Base-by-base conservation (phyloP, 64 coral and sea anemone species). In the Porites lutea region DNA sequence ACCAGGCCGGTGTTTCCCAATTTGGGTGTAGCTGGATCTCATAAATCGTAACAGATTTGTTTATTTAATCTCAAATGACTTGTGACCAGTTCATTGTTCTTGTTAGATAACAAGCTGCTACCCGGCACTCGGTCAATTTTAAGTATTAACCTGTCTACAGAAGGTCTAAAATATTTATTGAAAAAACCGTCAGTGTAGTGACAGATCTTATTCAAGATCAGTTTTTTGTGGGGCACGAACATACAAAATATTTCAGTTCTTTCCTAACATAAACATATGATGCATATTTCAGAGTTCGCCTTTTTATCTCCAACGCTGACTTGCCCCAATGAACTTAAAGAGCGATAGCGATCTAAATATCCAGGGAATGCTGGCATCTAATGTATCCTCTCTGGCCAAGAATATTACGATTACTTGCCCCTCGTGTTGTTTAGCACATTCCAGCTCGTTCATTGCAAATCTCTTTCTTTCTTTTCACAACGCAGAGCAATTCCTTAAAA, bases 41-140 rank as follows among this genome's bases (percentile, higher is more conserved):
- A 63, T 84, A 68, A 84, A 84, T 84, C 61, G 81, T 68, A 84
- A 84, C 81, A 67, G 64, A 84, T 84, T 84, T 84, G 81, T 84
- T 84, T 84, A 68, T 52, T 84, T 84, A 51, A 84, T 84, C 64
- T 84, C 81, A 15, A 49, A 69, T 84, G 61, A 84, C 81, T 84
- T 68, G 14, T 48, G 45, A 12, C 6, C 18, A 48, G 18, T 18
- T 49, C 18, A 51, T 4, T 23, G 81, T 47, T 46, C 27, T 15
- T 47, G 45, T 60, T 10, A 69, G 81, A 68, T 67, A 69, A 69
- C 63, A 69, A 18, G 18, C 81, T 19, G 45, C 81, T 16, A 47
- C 2, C 13, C 48, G 14, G 47, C 73, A 76, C 13, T 47, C 51
- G 46, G 51, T 23, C 10, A 4, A 23, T 6, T 80, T 13, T 23